phyloP scores from a whole-genome alignment of 2,113 vertebrate species.

The Carassius carassius region DNA sequence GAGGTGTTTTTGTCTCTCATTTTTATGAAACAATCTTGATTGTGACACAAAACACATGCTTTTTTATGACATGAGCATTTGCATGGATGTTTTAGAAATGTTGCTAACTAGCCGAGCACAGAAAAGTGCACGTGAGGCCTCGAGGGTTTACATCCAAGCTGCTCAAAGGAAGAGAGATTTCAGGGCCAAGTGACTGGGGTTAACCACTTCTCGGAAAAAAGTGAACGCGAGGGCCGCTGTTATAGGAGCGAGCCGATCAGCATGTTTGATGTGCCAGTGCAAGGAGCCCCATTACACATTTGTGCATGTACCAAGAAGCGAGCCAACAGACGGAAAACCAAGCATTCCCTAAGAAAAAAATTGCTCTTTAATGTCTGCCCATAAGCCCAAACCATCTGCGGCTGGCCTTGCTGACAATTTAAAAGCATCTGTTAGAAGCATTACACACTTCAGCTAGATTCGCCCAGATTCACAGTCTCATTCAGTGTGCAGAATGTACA shows the following conservation, averaged over 20 bases:
- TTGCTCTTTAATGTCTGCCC: constrained; percentile 36
- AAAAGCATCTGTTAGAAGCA: constrained; percentile 49
- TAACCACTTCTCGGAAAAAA: constrained; percentile 45
- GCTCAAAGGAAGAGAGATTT: constrained; percentile 34
- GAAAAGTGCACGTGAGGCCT: constrained; percentile 25
- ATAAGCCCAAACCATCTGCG: constrained; percentile 50
- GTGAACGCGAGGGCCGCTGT: constrained; percentile 30
- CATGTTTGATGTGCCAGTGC: constrained; percentile 38
- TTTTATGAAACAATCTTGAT: neutral
- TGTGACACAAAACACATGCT: neutral
- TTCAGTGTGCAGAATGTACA: neutral
- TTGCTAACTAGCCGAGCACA: neutral
- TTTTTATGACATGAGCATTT: neutral
- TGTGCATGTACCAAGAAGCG: constrained; percentile 13
- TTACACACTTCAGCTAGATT: constrained; percentile 38
- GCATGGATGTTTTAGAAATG: neutral
- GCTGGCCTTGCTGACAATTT: constrained; percentile 33
- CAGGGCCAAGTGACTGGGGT: constrained; percentile 22
- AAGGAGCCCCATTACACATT: constrained; percentile 35
- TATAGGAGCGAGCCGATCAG: constrained; percentile 15
- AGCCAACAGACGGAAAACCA: constrained; percentile 50
- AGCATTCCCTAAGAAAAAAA: constrained; percentile 23
- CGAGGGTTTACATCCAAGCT: constrained; percentile 14
- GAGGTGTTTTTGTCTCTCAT: neutral
- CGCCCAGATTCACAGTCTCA: neutral